These are phyloP conservation scores for Tenrec ecaudatus DNA, from an alignment of 2,113 vertebrate species.

Conservation along the genomic window DNA sequence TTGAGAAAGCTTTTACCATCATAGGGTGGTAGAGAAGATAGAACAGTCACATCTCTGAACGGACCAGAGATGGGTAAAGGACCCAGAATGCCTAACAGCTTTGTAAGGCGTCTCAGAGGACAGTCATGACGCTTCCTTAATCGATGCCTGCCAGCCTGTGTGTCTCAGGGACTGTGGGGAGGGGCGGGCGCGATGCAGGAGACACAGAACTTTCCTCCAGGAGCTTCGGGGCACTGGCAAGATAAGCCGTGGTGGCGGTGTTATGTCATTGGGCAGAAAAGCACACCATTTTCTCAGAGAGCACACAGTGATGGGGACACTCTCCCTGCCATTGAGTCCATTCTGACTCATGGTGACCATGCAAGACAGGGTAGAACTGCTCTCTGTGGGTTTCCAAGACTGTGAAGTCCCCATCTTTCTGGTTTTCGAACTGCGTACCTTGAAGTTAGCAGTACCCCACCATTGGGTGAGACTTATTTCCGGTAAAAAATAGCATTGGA, in stretches of 20 bases:
- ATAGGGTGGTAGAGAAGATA: neutral
- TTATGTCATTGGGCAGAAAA: neutral
- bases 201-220: neutral
- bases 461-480: no score
- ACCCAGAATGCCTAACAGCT: neutral
- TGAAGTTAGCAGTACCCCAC: no score
- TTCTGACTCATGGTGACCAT: neutral
- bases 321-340: neutral
- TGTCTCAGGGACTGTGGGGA: neutral
- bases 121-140: neutral
- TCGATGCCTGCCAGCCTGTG: neutral
- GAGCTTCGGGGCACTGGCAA: neutral
- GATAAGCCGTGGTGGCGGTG: neutral
- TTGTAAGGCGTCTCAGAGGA: neutral
- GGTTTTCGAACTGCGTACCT: no score
- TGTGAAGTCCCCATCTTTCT: no score
- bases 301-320: neutral
- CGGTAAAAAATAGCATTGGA: no score
- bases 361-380: no score
- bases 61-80: neutral
- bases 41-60: neutral
- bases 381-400: no score
- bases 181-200: rapidly evolving
- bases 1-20: constrained; percentile 24
- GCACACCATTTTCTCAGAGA: neutral